Base-by-base conservation (phyloP, 2,797 vertebrate species). In the Lindbergichthys nudifrons region DNA sequence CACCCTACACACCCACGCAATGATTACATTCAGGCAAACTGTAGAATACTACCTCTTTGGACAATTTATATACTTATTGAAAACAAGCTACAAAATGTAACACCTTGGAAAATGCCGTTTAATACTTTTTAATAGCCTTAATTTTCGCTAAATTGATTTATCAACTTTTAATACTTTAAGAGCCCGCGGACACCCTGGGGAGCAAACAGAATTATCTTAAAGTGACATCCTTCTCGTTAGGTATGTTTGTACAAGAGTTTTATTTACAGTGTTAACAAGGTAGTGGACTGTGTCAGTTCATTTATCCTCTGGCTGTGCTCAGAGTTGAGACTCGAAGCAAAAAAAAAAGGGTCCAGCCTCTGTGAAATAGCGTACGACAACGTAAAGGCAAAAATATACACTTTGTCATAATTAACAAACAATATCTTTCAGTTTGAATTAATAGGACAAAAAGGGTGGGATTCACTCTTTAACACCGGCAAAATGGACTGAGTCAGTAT, bases 261-360 rank as follows among this genome's bases (percentile, higher is more conserved):
- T 94, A 95, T 95, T 95, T 94, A 95, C 93, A 95, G 54, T 80
- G 85, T 90, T 87, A 90, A 83, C 72, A 84, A 73, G 73, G 77
- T 60, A 50, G 85, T 82, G 82, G 78, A 76, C 72, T 48, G 65
- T 77, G 80, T 70, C 62, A 78, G 75, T 73, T 61, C 19, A 72
- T 74, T 88, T 75, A 71, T 80, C 72, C 79, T 89, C 79, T 82
- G 83, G 75, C 74, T 72, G 59, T 77, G 83, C 84, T 88, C 77
- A 88, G 86, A 88, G 87, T 30, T 85, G 83, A 82, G 76, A 84
- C 81, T 81, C 41, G 0, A 73, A 78, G 71, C 84, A 81, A 86
- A 80, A 80, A 84, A 87, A 81, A 85, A 91, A 93, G 92, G 92
- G 86, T 89, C 92, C 92, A 95, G 92, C 92, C 93, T 94, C 85